Conservation (phyloP, 23 tunicate species). For the Trididemnum clinides region DNA sequence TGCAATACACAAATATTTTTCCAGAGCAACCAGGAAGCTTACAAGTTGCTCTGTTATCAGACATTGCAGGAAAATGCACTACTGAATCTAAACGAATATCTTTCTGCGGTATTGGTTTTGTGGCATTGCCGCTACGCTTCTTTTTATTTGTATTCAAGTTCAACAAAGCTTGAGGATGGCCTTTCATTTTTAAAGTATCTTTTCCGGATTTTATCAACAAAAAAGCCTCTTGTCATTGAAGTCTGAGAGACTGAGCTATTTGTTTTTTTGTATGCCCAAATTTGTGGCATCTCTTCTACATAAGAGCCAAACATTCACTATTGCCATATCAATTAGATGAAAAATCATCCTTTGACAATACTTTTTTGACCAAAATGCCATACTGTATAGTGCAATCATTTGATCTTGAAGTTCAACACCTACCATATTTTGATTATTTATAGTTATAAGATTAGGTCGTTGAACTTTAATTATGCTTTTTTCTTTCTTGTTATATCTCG, state of each 20-base stretch:
- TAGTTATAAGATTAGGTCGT: background rate
- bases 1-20: background rate
- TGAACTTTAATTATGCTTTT: background rate
- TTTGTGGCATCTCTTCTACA: background rate
- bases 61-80: background rate
- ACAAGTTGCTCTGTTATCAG: background rate
- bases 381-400: slow-evolving; percentile 8
- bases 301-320: slow-evolving; percentile 16
- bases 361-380: background rate
- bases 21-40: slow-evolving; percentile 23
- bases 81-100: slow-evolving; percentile 2
- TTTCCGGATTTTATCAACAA: background rate
- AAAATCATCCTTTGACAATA: background rate
- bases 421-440: slow-evolving; percentile 3
- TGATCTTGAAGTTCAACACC: slow-evolving; percentile 12
- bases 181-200: background rate
- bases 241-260: background rate
- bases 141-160: background rate
- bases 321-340: slow-evolving; percentile 21
- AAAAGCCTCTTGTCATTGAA: background rate
- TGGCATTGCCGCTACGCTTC: background rate
- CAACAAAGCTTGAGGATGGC: background rate
- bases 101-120: background rate
- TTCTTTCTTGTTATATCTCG: background rate
- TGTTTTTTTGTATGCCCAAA: background rate